These are phyloP conservation scores for Pachyrhynchus sulphureomaculatus DNA, from an alignment of 1,140 invertebrate genomes.

Conservation along the genomic window DNA sequence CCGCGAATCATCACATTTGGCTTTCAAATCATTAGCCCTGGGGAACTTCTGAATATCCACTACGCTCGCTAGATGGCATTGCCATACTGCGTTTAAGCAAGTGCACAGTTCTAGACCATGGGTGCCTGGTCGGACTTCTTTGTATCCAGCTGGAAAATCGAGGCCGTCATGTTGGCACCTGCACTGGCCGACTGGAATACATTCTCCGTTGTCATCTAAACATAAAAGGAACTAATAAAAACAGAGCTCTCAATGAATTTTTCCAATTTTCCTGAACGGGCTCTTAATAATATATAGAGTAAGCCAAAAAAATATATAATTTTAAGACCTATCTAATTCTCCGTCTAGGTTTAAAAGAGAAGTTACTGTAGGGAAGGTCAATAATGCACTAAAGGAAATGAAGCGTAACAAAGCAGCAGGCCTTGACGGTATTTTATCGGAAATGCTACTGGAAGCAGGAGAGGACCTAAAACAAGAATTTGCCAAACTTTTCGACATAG, in stretches of 20 bases:
- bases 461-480: too few species aligned
- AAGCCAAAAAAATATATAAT: too few species aligned
- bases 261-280: too few species aligned
- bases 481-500: too few species aligned
- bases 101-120: slow-evolving; percentile 69
- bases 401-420: too few species aligned
- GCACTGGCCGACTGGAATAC: slow-evolving; percentile 74
- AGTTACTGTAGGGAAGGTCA: too few species aligned
- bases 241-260: not conserved
- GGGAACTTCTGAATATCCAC: slow-evolving; percentile 65
- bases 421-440: too few species aligned
- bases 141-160: slow-evolving; percentile 73
- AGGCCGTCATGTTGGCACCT: slow-evolving; percentile 72
- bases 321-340: too few species aligned
- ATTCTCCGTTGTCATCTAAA: slow-evolving; percentile 64
- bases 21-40: slow-evolving; percentile 59
- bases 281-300: too few species aligned
- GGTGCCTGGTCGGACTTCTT: slow-evolving; percentile 67
- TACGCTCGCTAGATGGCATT: slow-evolving; percentile 64
- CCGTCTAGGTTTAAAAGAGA: too few species aligned
- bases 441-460: too few species aligned
- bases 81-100: slow-evolving; percentile 75
- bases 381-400: too few species aligned
- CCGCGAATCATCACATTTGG: slow-evolving; percentile 59
- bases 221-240: not conserved